Evolutionary conservation across 2,888 invertebrate species (phyloP).

Genomic region (Cryptosula pallasiana): DNA sequence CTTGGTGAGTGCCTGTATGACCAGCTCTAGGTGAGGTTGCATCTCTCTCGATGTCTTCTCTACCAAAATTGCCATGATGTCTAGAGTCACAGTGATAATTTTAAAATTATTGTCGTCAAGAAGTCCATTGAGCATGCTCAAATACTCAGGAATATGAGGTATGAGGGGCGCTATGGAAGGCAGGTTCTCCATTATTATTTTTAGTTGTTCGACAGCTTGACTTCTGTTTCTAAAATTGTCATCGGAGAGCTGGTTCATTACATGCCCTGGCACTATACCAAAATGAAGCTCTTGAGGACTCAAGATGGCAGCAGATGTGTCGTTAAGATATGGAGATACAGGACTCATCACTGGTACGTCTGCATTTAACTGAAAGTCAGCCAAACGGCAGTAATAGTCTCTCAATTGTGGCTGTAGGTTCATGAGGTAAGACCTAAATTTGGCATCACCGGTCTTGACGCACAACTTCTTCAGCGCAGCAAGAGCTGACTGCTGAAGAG

Average conservation of each 20-base stretch:
- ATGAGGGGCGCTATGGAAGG: slow-evolving; percentile 53
- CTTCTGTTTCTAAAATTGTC: slow-evolving; percentile 60
- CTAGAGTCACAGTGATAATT: slow-evolving; percentile 55
- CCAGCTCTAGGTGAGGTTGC: slow-evolving; percentile 55
- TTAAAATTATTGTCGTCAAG: slow-evolving; percentile 63
- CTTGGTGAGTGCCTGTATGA: slow-evolving; percentile 54
- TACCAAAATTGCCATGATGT: slow-evolving; percentile 55
- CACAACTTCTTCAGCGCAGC: slow-evolving; percentile 51
- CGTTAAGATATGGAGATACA: not conserved
- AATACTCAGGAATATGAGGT: slow-evolving; percentile 62
- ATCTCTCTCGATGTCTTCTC: slow-evolving; percentile 51
- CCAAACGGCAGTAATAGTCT: slow-evolving; percentile 27
- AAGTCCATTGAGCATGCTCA: slow-evolving; percentile 60
- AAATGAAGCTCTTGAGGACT: slow-evolving; percentile 33
- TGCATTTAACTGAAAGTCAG: not conserved
- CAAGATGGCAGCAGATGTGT: not conserved
- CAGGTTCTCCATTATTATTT: slow-evolving; percentile 55
- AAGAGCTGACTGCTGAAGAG: slow-evolving; percentile 42
- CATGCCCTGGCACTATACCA: slow-evolving; percentile 53
- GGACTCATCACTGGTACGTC: not conserved
- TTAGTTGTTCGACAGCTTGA: slow-evolving; percentile 61
- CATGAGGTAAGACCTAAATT: slow-evolving; percentile 46
- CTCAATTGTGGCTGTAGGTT: slow-evolving; percentile 37
- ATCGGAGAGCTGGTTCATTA: slow-evolving; percentile 49
- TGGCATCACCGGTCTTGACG: slow-evolving; percentile 48